These are phyloP conservation scores for Seira ritae DNA, from an alignment of 2,888 invertebrate genomes.

Conservation along the genomic window DNA sequence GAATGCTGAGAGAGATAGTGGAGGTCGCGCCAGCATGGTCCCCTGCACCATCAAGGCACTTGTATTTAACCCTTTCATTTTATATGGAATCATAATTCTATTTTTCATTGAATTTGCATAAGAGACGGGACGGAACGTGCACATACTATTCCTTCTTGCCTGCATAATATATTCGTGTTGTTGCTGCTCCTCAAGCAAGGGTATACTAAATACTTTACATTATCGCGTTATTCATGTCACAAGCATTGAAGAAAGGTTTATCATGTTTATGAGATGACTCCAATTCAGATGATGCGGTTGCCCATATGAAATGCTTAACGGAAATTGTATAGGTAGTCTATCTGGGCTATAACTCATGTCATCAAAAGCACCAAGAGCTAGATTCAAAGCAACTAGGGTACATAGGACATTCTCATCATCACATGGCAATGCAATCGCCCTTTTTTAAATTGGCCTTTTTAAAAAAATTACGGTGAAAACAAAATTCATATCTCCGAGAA, in stretches of 20 bases:
- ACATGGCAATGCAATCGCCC: too few species aligned
- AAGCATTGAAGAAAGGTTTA: neutral
- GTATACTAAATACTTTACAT: slow-evolving; percentile 1
- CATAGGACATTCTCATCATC: too few species aligned
- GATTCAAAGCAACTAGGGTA: too few species aligned
- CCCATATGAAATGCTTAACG: neutral
- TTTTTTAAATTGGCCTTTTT: too few species aligned
- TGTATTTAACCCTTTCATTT: neutral
- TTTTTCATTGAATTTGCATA: neutral
- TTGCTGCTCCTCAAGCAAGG: neutral
- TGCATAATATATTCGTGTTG: too few species aligned
- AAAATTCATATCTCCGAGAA: too few species aligned
- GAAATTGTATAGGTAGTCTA: neutral
- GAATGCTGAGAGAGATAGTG: neutral
- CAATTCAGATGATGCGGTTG: neutral
- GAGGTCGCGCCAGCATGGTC: neutral
- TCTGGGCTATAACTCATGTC: neutral
- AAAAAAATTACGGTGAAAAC: too few species aligned
- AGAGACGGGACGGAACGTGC: too few species aligned
- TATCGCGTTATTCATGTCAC: slow-evolving; percentile 41
- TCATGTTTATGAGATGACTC: neutral
- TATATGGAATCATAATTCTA: too few species aligned
- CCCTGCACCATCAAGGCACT: neutral
- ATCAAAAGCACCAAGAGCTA: neutral
- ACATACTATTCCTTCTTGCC: too few species aligned